Evolutionary conservation across 2,888 invertebrate genomes (phyloP).

Genomic region (Maniola hyperantus): DNA sequence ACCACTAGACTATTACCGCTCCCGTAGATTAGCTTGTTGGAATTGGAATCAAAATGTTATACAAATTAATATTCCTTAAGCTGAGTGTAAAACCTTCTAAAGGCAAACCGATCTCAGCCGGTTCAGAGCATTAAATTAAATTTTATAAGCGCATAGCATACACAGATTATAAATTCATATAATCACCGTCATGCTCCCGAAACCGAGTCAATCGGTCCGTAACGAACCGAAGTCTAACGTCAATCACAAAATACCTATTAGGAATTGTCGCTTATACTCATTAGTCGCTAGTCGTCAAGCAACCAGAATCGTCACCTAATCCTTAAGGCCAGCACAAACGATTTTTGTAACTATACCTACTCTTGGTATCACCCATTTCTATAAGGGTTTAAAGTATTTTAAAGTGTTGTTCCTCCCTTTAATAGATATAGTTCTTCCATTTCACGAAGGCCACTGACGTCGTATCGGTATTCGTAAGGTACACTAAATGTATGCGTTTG

Average conservation of each 20-base stretch:
- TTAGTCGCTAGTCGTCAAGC: constrained; percentile 27
- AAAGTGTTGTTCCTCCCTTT: too few relatives aligned
- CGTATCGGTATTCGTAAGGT: too few relatives aligned
- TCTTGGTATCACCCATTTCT: too few relatives aligned
- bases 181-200: constrained; percentile 59
- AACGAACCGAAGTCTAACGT: constrained; percentile 48
- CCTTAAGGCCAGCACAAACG: constrained; percentile 37
- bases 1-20: too few relatives aligned
- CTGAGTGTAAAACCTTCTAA: constrained; percentile 5
- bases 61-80: constrained; percentile 17
- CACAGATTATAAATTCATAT: constrained; percentile 44
- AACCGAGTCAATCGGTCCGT: constrained; percentile 50
- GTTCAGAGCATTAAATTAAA: constrained; percentile 34
- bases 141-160: constrained; percentile 36
- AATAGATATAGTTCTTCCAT: too few relatives aligned
- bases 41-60: constrained; percentile 8
- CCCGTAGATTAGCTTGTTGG: background rate
- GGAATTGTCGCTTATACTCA: constrained; percentile 57
- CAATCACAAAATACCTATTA: constrained; percentile 58
- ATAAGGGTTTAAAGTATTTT: too few relatives aligned
- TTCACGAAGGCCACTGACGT: too few relatives aligned
- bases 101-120: constrained; percentile 23
- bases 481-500: too few relatives aligned
- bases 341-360: too few relatives aligned
- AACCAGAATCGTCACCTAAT: constrained; percentile 48